Conservation (phyloP, 1,140 invertebrate species). For the Linepithema humile region DNA sequence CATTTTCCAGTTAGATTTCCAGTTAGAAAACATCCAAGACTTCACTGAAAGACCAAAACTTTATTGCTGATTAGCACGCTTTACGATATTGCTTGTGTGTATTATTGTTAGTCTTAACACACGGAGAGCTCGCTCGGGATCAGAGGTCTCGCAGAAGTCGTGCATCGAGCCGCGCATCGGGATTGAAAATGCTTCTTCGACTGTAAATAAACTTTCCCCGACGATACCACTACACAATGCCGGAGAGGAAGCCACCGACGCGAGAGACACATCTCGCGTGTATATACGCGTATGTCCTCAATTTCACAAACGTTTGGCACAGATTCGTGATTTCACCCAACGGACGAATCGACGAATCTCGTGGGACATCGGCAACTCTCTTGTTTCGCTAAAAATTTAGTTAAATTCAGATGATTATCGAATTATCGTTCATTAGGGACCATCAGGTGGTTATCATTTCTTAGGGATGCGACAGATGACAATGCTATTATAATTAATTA, state of each 20-base stretch:
- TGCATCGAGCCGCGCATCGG: conserved; percentile 60
- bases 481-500: conserved; percentile 2
- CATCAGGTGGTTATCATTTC: no score
- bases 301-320: conserved; percentile 81
- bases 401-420: background rate
- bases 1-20: background rate
- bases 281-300: conserved; percentile 75
- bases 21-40: background rate
- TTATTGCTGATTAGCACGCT: background rate
- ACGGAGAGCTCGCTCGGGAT: conserved; percentile 55
- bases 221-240: conserved; percentile 58
- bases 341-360: conserved; percentile 72
- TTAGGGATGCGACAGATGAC: no score
- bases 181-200: conserved; percentile 74
- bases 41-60: background rate
- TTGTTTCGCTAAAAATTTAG: background rate
- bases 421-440: background rate
- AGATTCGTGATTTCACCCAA: conserved; percentile 79
- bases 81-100: background rate
- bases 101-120: conserved; percentile 62
- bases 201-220: conserved; percentile 77
- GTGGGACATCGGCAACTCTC: conserved; percentile 17
- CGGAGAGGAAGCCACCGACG: conserved; percentile 37
- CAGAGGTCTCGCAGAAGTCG: conserved; percentile 69
- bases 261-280: conserved; percentile 44